These are phyloP conservation scores for Dendrocopos noguchii DNA, from an alignment of 2,113 vertebrate species.

Conservation along the genomic window DNA sequence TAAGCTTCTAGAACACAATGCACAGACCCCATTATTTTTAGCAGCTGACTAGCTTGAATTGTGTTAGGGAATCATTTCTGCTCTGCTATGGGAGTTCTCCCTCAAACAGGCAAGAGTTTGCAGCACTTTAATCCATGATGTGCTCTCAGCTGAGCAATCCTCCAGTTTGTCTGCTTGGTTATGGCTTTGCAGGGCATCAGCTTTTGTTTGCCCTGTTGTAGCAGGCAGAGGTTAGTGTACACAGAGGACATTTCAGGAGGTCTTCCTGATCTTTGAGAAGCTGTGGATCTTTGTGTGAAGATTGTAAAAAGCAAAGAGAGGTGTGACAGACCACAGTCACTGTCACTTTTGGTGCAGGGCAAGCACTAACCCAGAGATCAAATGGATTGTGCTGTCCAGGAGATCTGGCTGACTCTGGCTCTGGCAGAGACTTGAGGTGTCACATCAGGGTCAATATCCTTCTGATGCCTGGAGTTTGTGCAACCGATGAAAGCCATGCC, in stretches of 20 bases:
- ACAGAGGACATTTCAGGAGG: neutral
- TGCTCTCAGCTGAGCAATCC: neutral
- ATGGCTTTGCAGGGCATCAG: neutral
- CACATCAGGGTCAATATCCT: neutral
- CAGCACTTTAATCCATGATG: neutral
- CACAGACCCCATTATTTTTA: neutral
- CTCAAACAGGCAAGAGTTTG: neutral
- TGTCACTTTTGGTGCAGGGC: neutral
- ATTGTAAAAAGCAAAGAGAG: neutral
- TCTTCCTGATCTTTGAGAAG: neutral
- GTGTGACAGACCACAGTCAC: neutral
- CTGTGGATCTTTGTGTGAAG: neutral
- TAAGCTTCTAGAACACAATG: neutral
- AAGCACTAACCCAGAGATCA: neutral
- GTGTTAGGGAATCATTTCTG: neutral
- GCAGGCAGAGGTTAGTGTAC: neutral
- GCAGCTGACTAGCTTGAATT: neutral
- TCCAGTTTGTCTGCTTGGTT: neutral
- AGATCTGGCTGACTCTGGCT: neutral
- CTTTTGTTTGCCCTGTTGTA: neutral
- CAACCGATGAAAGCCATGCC: neutral
- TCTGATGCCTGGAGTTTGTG: neutral
- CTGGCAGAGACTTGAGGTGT: neutral
- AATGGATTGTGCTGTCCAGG: fast-evolving
- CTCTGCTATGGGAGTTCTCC: neutral